phyloP scores from a whole-genome alignment of 2,888 invertebrate species.

The Heteromurus nitidus region DNA sequence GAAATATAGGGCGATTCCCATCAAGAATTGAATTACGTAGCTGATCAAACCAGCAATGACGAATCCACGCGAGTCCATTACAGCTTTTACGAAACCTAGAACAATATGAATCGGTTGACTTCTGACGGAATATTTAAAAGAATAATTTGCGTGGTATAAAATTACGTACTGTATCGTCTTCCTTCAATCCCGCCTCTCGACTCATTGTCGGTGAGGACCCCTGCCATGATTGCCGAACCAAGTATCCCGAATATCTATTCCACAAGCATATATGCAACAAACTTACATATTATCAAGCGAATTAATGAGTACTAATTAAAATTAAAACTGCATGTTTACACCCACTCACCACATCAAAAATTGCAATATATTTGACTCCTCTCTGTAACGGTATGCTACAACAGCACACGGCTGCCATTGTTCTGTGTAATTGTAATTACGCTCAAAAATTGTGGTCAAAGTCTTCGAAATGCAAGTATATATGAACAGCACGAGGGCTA shows the following conservation, averaged over 20 bases:
- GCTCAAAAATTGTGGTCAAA: neutral
- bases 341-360: slow-evolving; percentile 20
- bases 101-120: neutral
- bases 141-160: too few species aligned
- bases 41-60: neutral
- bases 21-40: neutral
- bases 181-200: neutral
- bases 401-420: neutral
- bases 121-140: too few species aligned
- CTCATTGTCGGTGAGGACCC: neutral
- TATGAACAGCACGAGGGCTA: too few species aligned
- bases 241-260: neutral
- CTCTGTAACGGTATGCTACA: slow-evolving; percentile 17
- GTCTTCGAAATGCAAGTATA: neutral
- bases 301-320: neutral
- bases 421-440: neutral
- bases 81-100: neutral
- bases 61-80: neutral
- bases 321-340: neutral
- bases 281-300: too few species aligned
- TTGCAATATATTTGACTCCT: slow-evolving; percentile 6
- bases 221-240: neutral
- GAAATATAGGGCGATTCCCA: slow-evolving; percentile 16
- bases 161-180: neutral
- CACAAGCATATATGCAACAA: neutral